phyloP scores from a whole-genome alignment of 2,113 vertebrate species.

The Psilopogon haemacephalus region DNA sequence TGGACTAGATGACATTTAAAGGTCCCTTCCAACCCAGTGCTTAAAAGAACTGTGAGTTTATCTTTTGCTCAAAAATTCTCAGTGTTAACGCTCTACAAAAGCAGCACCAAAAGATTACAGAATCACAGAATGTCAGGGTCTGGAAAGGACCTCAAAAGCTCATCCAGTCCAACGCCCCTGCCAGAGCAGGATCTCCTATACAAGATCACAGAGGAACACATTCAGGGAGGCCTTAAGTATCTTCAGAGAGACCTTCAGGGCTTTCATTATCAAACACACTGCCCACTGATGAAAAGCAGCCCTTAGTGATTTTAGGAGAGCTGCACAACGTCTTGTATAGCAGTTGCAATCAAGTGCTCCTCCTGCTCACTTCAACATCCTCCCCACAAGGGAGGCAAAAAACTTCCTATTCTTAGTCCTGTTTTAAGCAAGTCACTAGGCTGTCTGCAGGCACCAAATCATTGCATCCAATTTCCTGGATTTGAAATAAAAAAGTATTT shows the following conservation, averaged over 20 bases:
- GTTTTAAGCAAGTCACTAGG: neutral
- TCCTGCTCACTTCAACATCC: neutral
- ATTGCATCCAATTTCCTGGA: neutral
- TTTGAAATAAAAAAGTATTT: neutral
- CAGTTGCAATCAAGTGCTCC: neutral
- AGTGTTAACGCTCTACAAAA: neutral
- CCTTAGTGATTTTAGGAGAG: neutral
- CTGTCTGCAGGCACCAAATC: fast-evolving
- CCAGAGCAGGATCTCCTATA: too few relatives aligned
- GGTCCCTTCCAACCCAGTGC: neutral
- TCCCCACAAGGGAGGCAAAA: neutral
- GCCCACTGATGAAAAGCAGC: neutral
- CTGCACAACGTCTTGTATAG: neutral
- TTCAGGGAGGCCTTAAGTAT: too few relatives aligned
- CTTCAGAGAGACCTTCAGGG: neutral
- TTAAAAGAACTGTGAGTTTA: neutral
- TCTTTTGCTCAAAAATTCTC: neutral
- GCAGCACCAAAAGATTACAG: neutral
- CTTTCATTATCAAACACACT: neutral
- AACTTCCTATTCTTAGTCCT: neutral
- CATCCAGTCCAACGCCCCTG: too few relatives aligned
- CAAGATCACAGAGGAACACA: too few relatives aligned
- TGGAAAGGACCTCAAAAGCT: too few relatives aligned
- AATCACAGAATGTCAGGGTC: too few relatives aligned
- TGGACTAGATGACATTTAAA: too few relatives aligned